Evolutionary conservation across 2,888 invertebrate species (phyloP).

Genomic region (Melipona beecheii): DNA sequence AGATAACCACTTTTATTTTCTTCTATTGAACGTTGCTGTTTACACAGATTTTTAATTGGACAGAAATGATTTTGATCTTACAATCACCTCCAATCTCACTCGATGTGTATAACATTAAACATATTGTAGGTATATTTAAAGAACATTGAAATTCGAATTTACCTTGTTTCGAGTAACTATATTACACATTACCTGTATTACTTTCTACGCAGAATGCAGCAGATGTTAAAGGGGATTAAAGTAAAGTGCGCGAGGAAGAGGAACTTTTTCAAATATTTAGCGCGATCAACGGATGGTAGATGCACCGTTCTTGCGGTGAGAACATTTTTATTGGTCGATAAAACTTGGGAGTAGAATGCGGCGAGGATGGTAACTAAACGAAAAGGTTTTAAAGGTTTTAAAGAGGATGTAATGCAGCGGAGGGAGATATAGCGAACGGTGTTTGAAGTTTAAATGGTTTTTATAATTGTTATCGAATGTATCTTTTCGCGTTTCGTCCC

Average conservation of each 20-base stretch:
- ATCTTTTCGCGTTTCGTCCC: not conserved
- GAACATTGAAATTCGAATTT: no score
- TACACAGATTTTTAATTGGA: no score
- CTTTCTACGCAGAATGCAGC: no score
- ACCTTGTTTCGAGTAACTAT: no score
- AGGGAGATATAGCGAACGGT: no score
- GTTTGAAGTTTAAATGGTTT: not conserved
- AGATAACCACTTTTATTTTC: no score
- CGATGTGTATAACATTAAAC: no score
- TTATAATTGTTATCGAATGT: not conserved
- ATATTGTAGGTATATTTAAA: no score
- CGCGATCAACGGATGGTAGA: not conserved
- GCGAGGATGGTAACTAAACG: not conserved
- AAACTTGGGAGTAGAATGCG: not conserved
- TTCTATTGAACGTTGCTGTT: no score
- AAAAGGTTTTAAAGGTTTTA: constrained; percentile 4
- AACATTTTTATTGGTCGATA: constrained; percentile 2
- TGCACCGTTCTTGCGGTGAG: not conserved
- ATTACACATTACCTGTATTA: no score
- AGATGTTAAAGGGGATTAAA: not conserved
- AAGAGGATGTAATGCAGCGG: not conserved
- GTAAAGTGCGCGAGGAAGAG: not conserved
- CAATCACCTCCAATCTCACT: no score
- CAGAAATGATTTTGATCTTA: no score
- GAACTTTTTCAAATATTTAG: not conserved